These are phyloP conservation scores for Idaea dimidiata DNA, from an alignment of 2,888 invertebrate genomes.

Conservation along the genomic window DNA sequence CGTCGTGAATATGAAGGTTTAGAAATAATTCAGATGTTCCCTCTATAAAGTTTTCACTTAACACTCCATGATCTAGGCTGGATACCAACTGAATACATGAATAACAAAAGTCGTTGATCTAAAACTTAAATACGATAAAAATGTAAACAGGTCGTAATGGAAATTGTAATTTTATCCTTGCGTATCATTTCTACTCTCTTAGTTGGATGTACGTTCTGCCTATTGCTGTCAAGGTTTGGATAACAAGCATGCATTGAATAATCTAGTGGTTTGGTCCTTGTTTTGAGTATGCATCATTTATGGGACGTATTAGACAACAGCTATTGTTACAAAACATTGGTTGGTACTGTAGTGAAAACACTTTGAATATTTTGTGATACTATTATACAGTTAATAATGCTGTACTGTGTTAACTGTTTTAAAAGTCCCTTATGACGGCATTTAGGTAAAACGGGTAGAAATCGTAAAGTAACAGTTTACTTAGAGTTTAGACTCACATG, in stretches of 20 bases:
- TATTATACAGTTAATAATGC: background rate
- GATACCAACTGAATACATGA: slow-evolving; percentile 8
- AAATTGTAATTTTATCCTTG: slow-evolving; percentile 55
- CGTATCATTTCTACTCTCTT: slow-evolving; percentile 15
- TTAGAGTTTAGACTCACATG: too few relatives aligned
- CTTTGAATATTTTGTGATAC: background rate
- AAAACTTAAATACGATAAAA: slow-evolving; percentile 28
- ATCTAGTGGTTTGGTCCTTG: slow-evolving; percentile 42
- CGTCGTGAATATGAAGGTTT: too few relatives aligned
- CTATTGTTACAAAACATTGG: background rate
- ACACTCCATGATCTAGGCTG: background rate
- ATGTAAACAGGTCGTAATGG: slow-evolving; percentile 53
- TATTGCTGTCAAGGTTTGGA: slow-evolving; percentile 63
- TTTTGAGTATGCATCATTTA: slow-evolving; percentile 40
- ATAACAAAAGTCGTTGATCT: slow-evolving; percentile 13
- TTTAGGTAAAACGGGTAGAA: too few relatives aligned
- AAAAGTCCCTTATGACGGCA: too few relatives aligned
- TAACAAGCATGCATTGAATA: slow-evolving; percentile 50
- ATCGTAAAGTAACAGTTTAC: too few relatives aligned
- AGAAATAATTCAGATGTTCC: background rate
- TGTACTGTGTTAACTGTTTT: too few relatives aligned
- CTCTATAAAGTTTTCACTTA: background rate
- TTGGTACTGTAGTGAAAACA: background rate
- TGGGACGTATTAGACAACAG: slow-evolving; percentile 17
- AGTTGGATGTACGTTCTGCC: slow-evolving; percentile 36